These are phyloP conservation scores for Toxotes chatareus DNA, from an alignment of 2,113 vertebrate genomes.

Conservation along the genomic window DNA sequence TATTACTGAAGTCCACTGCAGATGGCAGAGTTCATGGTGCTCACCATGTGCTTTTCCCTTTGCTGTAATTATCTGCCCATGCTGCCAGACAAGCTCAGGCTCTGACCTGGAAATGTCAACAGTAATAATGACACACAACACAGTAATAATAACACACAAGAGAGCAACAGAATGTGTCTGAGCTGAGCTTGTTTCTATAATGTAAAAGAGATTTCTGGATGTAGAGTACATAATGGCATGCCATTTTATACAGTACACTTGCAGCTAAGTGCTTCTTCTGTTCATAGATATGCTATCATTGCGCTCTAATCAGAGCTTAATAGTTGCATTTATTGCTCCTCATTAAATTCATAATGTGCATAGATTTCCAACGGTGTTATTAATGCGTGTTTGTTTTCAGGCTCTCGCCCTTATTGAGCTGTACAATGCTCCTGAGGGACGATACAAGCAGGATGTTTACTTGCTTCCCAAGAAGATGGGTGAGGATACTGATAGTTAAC, in stretches of 20 bases:
- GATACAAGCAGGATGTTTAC: conserved; percentile 99
- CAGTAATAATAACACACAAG: not conserved
- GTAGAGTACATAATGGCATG: not conserved
- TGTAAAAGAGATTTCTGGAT: not conserved
- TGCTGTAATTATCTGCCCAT: conserved; percentile 14
- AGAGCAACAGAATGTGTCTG: not conserved
- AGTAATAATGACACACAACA: not conserved
- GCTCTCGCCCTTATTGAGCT: conserved; percentile 96
- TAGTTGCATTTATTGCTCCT: not conserved
- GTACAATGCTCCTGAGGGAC: conserved; percentile 96
- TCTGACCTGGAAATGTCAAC: conserved; percentile 26
- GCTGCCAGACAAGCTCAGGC: conserved; percentile 11
- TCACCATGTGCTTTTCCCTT: not conserved
- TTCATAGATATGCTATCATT: not conserved
- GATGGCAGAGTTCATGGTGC: not conserved
- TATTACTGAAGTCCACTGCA: not conserved
- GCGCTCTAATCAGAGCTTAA: not conserved
- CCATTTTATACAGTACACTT: not conserved
- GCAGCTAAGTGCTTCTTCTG: not conserved
- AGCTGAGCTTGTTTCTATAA: not conserved
- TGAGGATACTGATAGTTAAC: conserved; percentile 77
- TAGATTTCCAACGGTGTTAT: not conserved
- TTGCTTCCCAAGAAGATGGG: conserved; percentile 99
- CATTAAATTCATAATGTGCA: not conserved
- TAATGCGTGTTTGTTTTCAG: conserved; percentile 76